These are phyloP conservation scores for Morpho deidamia DNA, from an alignment of 2,888 invertebrate genomes.

Conservation along the genomic window DNA sequence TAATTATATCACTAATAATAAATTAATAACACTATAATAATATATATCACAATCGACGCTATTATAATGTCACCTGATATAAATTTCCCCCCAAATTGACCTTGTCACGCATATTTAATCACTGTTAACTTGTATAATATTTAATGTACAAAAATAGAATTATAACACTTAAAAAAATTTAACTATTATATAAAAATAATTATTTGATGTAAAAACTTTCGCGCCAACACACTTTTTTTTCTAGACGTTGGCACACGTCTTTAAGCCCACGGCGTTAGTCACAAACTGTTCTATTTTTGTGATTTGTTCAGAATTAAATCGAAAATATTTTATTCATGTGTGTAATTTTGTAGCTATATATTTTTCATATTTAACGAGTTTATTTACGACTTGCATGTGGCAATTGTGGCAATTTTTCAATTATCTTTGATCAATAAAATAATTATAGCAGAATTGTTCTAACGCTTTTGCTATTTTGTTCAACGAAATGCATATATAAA, in stretches of 20 bases:
- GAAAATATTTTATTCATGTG: constrained; percentile 45
- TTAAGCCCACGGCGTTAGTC: constrained; percentile 42
- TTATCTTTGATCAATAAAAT: too few species aligned
- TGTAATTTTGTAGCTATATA: constrained; percentile 36
- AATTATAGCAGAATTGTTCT: too few species aligned
- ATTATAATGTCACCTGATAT: constrained; percentile 29
- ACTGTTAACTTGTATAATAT: constrained; percentile 28
- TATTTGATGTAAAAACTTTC: constrained; percentile 32
- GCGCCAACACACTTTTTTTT: constrained; percentile 38
- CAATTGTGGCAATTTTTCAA: constrained; percentile 1
- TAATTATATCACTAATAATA: constrained; percentile 14
- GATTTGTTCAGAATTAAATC: constrained; percentile 30
- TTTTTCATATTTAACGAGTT: constrained; percentile 23
- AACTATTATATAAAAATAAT: constrained; percentile 6
- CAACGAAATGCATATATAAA: too few species aligned
- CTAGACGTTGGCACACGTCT: constrained; percentile 43
- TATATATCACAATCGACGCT: constrained; percentile 15
- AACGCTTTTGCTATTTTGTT: too few species aligned
- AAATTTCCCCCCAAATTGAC: constrained; percentile 39
- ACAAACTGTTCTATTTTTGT: constrained; percentile 67
- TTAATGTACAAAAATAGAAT: constrained; percentile 13
- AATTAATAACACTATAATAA: constrained; percentile 11
- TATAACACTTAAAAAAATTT: constrained; percentile 13
- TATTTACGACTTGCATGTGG: constrained; percentile 20
- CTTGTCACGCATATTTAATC: constrained; percentile 39